Evolutionary conservation across 2,888 invertebrate species (phyloP), one percentile per base, ranked within the genome.

Genomic region (Ophraella communa): DNA sequence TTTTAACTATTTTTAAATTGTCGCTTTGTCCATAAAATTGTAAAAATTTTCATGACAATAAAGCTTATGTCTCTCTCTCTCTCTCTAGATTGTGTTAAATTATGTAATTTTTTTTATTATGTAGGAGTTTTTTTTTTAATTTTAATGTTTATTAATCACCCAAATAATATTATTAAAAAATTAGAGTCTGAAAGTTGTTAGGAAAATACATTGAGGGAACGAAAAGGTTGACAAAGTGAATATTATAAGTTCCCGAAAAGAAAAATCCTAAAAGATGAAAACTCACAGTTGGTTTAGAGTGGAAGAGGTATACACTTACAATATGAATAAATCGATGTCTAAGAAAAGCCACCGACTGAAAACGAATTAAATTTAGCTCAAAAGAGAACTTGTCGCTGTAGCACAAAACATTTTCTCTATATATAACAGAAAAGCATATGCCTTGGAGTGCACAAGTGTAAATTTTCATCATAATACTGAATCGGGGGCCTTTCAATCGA

Each of bases 371-470:
- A 81, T 80, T 77, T 75, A 75, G 73, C 78, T 74, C 74, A 76
- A 77, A 78, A 78, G 75, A 53, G 57, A 62, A 65, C 35, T 60
- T 57, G 53, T 65, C 58, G 57, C 65, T 35, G 17, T 49, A 52
- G 20, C 39, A 45, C 57, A 80, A 79, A 78, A 75, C 77, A 73
- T 76, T 77, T 64, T 60, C 58, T 61, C 21, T 67, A 57, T 56
- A 62, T 61, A 78, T 59, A 51, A 59, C 52, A 79, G 78, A 79
- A 64, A 70, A 76, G 78, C 79, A 79, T 79, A 77, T 78, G 81
- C 80, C 81, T 81, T 81, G 79, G 81, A 82, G 82, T 81, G 82
- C 82, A 81, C 81, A 81, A 81, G 82, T 82, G 82, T 82, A 81
- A 82, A 82, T 82, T 82, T 81, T 82, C 81, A 81, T 81, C 80